These are phyloP conservation scores for Heliconius melpomene DNA, from an alignment of 1,140 invertebrate species.

Conservation along the genomic window DNA sequence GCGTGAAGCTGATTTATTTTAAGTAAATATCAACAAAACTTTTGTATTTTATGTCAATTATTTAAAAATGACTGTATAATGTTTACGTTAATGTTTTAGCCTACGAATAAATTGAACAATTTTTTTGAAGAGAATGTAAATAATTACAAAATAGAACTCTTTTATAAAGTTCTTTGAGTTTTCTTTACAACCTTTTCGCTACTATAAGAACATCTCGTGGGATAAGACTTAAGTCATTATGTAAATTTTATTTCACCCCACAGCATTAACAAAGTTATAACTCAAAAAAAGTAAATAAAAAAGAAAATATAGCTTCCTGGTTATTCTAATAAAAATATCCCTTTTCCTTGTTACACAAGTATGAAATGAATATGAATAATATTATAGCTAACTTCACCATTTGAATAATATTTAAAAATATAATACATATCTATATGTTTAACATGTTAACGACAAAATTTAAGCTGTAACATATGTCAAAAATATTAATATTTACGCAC, in stretches of 20 bases:
- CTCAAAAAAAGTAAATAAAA: slow-evolving; percentile 12
- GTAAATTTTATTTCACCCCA: background rate
- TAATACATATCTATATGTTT: too few species aligned
- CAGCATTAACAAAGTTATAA: background rate
- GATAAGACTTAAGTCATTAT: background rate
- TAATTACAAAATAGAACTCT: slow-evolving; percentile 16
- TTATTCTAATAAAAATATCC: background rate
- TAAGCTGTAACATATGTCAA: too few species aligned
- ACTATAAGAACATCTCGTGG: background rate
- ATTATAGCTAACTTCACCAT: background rate
- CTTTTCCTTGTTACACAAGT: too few species aligned
- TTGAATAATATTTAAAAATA: too few species aligned
- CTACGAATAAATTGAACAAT: background rate
- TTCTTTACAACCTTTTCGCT: slow-evolving; percentile 15
- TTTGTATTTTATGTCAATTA: background rate
- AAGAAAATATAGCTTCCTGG: background rate
- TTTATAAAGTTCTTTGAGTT: slow-evolving; percentile 22
- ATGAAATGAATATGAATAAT: background rate
- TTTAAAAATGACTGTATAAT: background rate
- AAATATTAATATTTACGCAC: too few species aligned
- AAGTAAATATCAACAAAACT: background rate
- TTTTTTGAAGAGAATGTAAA: slow-evolving; percentile 10
- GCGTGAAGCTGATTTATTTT: too few species aligned
- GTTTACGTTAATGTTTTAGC: background rate
- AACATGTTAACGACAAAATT: too few species aligned